Conservation (phyloP, 2,113 vertebrate genomes). For the Andinoacara biseriatus region DNA sequence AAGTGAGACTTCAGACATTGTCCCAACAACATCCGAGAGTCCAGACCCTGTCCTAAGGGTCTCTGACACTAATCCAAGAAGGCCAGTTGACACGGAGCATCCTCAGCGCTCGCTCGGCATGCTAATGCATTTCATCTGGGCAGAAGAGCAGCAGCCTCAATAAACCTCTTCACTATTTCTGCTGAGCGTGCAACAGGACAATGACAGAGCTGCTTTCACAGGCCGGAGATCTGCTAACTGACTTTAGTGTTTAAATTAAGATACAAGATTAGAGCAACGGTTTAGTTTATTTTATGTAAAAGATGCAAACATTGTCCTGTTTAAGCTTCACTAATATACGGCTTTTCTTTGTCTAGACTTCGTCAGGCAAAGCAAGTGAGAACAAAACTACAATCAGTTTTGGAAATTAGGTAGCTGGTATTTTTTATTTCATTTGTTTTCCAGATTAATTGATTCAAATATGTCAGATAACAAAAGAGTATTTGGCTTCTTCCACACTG, state of each 20-base stretch:
- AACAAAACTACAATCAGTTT: neutral
- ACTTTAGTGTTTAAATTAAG: neutral
- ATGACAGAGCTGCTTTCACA: neutral
- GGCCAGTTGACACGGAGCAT: neutral
- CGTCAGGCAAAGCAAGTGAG: neutral
- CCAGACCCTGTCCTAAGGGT: neutral
- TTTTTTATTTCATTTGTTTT: neutral
- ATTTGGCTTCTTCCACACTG: neutral
- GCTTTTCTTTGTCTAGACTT: neutral
- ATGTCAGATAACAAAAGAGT: neutral
- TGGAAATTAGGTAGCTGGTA: rapidly evolving
- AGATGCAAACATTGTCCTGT: neutral
- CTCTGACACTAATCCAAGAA: neutral
- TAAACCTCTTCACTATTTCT: neutral
- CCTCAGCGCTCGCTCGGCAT: neutral
- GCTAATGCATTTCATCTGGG: neutral
- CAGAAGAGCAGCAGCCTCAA: neutral
- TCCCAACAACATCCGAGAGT: neutral
- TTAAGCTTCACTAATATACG: neutral
- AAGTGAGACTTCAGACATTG: neutral
- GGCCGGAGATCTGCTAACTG: neutral
- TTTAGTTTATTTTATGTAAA: neutral
- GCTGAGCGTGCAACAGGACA: neutral
- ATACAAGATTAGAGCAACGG: neutral
- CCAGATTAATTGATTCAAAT: neutral